Base-by-base conservation (phyloP, 2,113 vertebrate genomes). In the Otolemur garnettii region DNA sequence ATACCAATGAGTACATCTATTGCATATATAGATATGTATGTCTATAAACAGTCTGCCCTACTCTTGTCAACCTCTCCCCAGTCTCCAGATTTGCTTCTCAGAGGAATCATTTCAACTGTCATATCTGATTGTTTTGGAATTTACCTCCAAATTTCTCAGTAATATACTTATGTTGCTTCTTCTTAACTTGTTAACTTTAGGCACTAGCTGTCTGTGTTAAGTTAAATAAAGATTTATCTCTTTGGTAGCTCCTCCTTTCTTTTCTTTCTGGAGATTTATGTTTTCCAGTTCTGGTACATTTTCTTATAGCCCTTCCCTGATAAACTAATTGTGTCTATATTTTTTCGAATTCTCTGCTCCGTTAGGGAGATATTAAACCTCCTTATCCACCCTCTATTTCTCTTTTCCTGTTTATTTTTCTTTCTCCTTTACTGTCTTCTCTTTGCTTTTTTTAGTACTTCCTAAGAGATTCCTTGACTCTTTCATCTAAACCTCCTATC, bases 101-200 rank as follows among this genome's bases (percentile, higher is more conserved):
- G 68, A 85, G 9, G n/a, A 19, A 80, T 81, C 8, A 50, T 66
- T 89, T 91, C 42, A 78, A 55, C 35, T 69, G 5, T 64, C 17
- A 45, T 57, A 93, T 10, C 28, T 90, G 4, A 92, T 90, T 68
- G 59, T 92, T 92, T 94, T 78, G 64, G 18, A 53, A 77, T 69
- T 91, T 92, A 68, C 19, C 13, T 85, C 42, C 15, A 75, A n/a
- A 55, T 82, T 79, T 91, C 57, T 83, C 79, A 90, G 87, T 77
- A 92, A 60, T 13, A 72, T 80, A 28, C 45, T 35, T 80, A 57
- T 64, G 64, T 30, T 33, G 4, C 30, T 84, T 12, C 2, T 93
- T 57, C 71, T 93, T 91, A 57, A 3, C 22, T 90, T 94, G n/a
- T 87, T 93, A 87, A 64, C 78, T 89, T 90, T 84, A 60, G 55